Percentiles rank a stretch among this genome's conserved stretches.
These are phyloP conservation scores for Notiomystis cincta DNA, from an alignment of 2,113 vertebrate genomes.

Conservation along the genomic window DNA sequence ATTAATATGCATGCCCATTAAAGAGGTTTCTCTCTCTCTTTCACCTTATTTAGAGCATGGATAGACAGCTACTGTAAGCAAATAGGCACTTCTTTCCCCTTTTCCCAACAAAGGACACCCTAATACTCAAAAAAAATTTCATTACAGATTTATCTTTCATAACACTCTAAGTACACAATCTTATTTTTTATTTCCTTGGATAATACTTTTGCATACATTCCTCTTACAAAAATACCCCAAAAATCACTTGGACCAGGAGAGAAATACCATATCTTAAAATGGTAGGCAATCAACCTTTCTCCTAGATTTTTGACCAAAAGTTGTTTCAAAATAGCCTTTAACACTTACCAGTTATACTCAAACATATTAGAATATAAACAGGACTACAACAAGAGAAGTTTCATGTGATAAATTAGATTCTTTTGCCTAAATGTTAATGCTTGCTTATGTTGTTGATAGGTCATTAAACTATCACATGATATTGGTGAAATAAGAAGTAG, in stretches of 20 bases:
- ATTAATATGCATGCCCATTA: accelerated
- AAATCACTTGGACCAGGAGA: neutral
- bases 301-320: neutral
- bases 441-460: neutral
- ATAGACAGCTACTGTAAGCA: neutral
- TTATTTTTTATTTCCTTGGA: neutral
- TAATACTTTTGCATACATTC: neutral
- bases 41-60: neutral
- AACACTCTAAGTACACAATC: neutral
- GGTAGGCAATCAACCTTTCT: neutral
- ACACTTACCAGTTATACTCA: neutral
- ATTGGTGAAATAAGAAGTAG: neutral
- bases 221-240: neutral
- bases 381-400: neutral
- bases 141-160: neutral
- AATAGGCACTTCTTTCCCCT: neutral
- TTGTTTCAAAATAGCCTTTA: neutral
- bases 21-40: neutral
- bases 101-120: neutral
- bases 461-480: neutral
- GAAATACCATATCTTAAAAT: neutral
- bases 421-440: neutral
- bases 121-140: no score
- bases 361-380: neutral
- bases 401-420: neutral